Evolutionary conservation across 2,888 invertebrate species (phyloP), one percentile per base, ranked within the genome.

Genomic region (Dorcus parallelipipedus): DNA sequence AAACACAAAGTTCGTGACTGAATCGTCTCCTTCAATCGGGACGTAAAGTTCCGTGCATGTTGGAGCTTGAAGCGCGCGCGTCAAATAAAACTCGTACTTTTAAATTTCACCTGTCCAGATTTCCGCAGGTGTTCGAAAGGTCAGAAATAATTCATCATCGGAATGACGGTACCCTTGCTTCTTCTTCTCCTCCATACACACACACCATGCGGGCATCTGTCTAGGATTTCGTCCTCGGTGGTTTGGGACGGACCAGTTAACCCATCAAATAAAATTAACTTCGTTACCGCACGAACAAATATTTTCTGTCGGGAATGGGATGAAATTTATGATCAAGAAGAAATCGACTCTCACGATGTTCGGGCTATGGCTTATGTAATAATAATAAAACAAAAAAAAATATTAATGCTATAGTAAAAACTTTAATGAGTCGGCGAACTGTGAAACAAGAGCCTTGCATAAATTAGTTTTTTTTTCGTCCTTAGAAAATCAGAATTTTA

Each of bases 91-190:
- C 14, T 45, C 45, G 45, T 45, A 17, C 17, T 20, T 45, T 20
- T 23, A 10, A 45, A 45, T 45, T 60, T 58, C 60, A 60, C 60
- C 60, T 60, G 60, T 60, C 60, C 52, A 38, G 43, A 45, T 56
- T 60, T 60, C 60, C 56, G 54, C 61, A 61, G 61, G 56, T 59
- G 59, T 57, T 52, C 53, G 58, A 57, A 40, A 63, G 45, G 64
- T 62, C 64, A 61, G 57, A 61, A 56, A 56, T 65, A 65, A 65
- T 65, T 65, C 64, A 65, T 65, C 59, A 55, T 54, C 43, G 43
- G 57, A 56, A 57, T 56, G 62, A 64, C 60, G 58, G 56, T 56
- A 58, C 58, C 61, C 58, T 45, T 52, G 50, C 54, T 40, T 50
- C 42, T 38, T 33, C 48, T 49, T 40, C 14, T 14, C 14, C 14